Conservation (phyloP, 2,888 invertebrate species). For the Spatulosminthurus flaviceps region DNA sequence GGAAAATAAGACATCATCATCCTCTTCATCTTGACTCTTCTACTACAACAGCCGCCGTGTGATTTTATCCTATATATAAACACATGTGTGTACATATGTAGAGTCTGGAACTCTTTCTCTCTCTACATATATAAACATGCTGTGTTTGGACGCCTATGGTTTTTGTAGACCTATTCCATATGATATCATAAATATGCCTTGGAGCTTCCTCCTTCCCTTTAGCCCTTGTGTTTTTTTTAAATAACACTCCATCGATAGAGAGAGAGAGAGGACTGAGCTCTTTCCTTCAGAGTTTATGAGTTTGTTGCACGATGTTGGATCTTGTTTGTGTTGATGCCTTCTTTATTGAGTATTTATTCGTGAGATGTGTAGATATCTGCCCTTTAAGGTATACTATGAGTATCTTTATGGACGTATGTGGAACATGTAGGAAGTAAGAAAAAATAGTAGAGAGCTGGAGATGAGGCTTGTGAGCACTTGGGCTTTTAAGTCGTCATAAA, state of each 20-base stretch:
- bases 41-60: not conserved
- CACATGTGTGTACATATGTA: not conserved
- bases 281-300: slow-evolving; percentile 1
- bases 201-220: not conserved
- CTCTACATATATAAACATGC: not conserved
- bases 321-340: slow-evolving; percentile 16
- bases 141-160: slow-evolving; percentile 5
- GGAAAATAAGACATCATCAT: slow-evolving; percentile 61
- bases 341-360: slow-evolving; percentile 39
- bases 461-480: slow-evolving; percentile 20
- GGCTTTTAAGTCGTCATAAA: slow-evolving; percentile 33
- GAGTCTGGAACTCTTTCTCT: not conserved
- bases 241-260: no score
- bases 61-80: not conserved
- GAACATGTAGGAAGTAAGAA: not conserved
- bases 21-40: slow-evolving; percentile 41
- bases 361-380: not conserved
- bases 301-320: not conserved
- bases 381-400: no score
- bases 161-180: not conserved
- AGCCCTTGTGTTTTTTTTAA: no score
- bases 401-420: not conserved
- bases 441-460: slow-evolving; percentile 18
- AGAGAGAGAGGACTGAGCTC: no score
- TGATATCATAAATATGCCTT: slow-evolving; percentile 14